Evolutionary conservation across 1,140 invertebrate species (phyloP).

Genomic region (Anagrus nilaparvatae): DNA sequence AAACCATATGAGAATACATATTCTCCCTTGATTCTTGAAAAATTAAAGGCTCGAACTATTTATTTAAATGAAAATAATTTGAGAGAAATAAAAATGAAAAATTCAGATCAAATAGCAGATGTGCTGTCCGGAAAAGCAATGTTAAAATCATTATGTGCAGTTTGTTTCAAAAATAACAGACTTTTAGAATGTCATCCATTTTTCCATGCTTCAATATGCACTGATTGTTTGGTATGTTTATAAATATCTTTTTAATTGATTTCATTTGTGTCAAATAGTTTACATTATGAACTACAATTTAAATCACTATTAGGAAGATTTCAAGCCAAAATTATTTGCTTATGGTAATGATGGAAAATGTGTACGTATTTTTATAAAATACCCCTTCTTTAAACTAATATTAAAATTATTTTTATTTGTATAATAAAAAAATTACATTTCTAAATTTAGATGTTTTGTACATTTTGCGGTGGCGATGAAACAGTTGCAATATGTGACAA

Average conservation of each 20-base stretch:
- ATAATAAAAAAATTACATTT: too few species aligned
- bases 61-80: too few species aligned
- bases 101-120: too few species aligned
- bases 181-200: slow-evolving; percentile 27
- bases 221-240: slow-evolving; percentile 30
- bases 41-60: too few species aligned
- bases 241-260: slow-evolving; percentile 12
- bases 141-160: slow-evolving; percentile 25
- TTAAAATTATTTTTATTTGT: slow-evolving; percentile 2
- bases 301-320: slow-evolving; percentile 22
- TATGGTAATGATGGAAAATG: slow-evolving; percentile 34
- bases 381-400: too few species aligned
- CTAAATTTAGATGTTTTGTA: slow-evolving; percentile 32
- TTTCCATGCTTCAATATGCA: slow-evolving; percentile 28
- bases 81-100: too few species aligned
- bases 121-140: slow-evolving; percentile 4
- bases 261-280: too few species aligned
- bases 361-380: too few species aligned
- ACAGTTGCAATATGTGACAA: slow-evolving; percentile 30
- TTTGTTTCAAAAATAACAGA: slow-evolving; percentile 21
- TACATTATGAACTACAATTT: not conserved
- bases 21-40: too few species aligned
- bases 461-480: slow-evolving; percentile 26
- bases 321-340: slow-evolving; percentile 30
- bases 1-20: too few species aligned